Evolutionary conservation across 2,888 invertebrate species (phyloP), one percentile per base, ranked within the genome.

Genomic region (Drosophila subsilvestris): DNA sequence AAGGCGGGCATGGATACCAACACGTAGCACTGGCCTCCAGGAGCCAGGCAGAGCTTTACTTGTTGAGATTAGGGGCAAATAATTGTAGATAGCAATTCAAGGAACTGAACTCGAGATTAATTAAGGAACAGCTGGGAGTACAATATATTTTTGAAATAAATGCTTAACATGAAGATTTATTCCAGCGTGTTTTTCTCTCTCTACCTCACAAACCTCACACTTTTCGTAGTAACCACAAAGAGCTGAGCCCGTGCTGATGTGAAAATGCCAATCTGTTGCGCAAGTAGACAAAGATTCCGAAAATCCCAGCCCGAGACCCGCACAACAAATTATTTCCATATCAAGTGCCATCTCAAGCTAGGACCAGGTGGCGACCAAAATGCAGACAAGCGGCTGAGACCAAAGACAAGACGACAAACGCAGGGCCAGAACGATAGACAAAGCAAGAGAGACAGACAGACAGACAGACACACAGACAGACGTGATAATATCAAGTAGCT

Each of bases 401-500:
- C n/a, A n/a, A n/a, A n/a, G n/a, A n/a, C n/a, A n/a, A n/a, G n/a
- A 18, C 29, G 18, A 22, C 69, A 48, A 55, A 56, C 61, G 47
- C 51, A 47, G 50, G 27, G 27, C 14, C 51, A 43, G 45, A 37
- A 47, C 14, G 51, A 22, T 20, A 42, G 58, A 48, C 73, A 66
- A 47, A 45, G 54, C 18, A 17, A 56, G 37, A 43, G 50, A 61
- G 53, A 25, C 37, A 43, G 58, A 57, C 17, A 54, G 27, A 65
- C 65, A 37, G 50, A 57, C 62, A 59, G 53, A 25, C 43, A 43
- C 56, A 57, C 17, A 56, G 29, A 65, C 65, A 51, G 53, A 81
- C 49, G 72, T 88, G 80, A 83, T 86, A 78, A 88, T 80, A 83
- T 88, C 83, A 83, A 88, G 78, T 88, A 76, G 83, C 88, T 78